A percentile compares a stretch with the other conserved stretches of the same genome.
Conservation (phyloP, 2,888 invertebrate genomes). For the Sminthurides aquaticus region DNA sequence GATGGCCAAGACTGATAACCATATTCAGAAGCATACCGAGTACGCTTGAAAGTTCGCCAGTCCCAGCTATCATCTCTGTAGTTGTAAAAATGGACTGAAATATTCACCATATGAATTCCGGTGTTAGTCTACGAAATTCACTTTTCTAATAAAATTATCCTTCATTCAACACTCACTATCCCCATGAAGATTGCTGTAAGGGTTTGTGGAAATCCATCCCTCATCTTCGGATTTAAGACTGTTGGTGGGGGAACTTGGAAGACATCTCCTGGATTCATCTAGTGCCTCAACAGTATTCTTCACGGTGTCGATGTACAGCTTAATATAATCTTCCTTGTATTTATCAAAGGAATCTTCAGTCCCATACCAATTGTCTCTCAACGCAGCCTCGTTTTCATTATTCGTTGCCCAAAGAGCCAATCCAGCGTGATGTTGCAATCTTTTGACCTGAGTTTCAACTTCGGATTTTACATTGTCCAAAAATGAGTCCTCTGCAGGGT, state of each 20-base stretch:
- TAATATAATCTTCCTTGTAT: slow-evolving; percentile 69
- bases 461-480: slow-evolving; percentile 49
- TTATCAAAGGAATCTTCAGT: slow-evolving; percentile 47
- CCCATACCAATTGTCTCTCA: slow-evolving; percentile 69
- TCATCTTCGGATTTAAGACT: slow-evolving; percentile 60
- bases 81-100: slow-evolving; percentile 78
- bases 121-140: too few species aligned
- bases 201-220: slow-evolving; percentile 47
- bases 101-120: slow-evolving; percentile 12
- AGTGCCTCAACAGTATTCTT: slow-evolving; percentile 56
- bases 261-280: slow-evolving; percentile 60
- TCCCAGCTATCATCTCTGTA: slow-evolving; percentile 76
- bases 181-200: slow-evolving; percentile 49
- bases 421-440: slow-evolving; percentile 49
- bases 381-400: slow-evolving; percentile 63
- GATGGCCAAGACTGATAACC: slow-evolving; percentile 88
- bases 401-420: slow-evolving; percentile 55
- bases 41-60: slow-evolving; percentile 53
- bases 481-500: slow-evolving; percentile 50
- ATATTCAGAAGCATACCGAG: slow-evolving; percentile 81
- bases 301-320: slow-evolving; percentile 72
- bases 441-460: slow-evolving; percentile 49
- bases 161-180: slow-evolving; percentile 47
- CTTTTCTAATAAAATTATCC: too few species aligned
- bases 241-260: slow-evolving; percentile 88